These are phyloP conservation scores for Drosophila biarmipes DNA, from an alignment of 1,140 invertebrate species.

Conservation along the genomic window DNA sequence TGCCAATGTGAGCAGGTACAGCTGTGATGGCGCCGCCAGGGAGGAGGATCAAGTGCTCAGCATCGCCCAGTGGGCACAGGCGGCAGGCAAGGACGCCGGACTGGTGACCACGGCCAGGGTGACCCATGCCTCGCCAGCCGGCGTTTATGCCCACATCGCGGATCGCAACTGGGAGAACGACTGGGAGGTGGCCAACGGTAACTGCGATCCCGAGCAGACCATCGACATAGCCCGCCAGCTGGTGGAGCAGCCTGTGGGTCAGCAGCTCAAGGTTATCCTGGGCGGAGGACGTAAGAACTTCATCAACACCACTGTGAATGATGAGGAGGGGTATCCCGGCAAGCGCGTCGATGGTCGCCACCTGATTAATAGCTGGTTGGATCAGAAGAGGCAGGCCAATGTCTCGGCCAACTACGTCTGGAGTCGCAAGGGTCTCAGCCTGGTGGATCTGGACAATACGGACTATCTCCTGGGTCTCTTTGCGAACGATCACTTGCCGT, in stretches of 20 bases:
- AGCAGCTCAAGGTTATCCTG: slow-evolving; percentile 87
- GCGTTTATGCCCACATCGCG: slow-evolving; percentile 92
- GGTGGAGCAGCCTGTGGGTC: slow-evolving; percentile 88
- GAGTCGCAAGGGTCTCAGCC: slow-evolving; percentile 87
- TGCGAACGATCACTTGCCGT: slow-evolving; percentile 84
- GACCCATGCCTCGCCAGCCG: slow-evolving; percentile 92
- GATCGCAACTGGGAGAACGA: slow-evolving; percentile 92
- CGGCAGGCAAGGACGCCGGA: slow-evolving; percentile 89
- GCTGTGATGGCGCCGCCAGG: slow-evolving; percentile 84
- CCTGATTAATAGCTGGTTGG: slow-evolving; percentile 89
- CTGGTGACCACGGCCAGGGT: slow-evolving; percentile 92
- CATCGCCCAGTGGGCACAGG: slow-evolving; percentile 89
- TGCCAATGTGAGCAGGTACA: slow-evolving; percentile 86
- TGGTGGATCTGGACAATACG: slow-evolving; percentile 86
- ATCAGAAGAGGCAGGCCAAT: slow-evolving; percentile 85
- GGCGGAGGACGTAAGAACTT: slow-evolving; percentile 91
- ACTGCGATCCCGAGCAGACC: slow-evolving; percentile 72
- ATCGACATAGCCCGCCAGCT: slow-evolving; percentile 91
- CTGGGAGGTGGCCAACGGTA: slow-evolving; percentile 85
- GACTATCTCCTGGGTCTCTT: slow-evolving; percentile 90
- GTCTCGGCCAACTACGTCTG: slow-evolving; percentile 87
- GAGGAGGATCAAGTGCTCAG: slow-evolving; percentile 86
- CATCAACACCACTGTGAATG: slow-evolving; percentile 86
- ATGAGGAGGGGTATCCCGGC: slow-evolving; percentile 88
- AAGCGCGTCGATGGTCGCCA: slow-evolving; percentile 86